These are phyloP conservation scores for Oncorhynchus keta DNA, from an alignment of 2,113 vertebrate genomes.

Conservation along the genomic window DNA sequence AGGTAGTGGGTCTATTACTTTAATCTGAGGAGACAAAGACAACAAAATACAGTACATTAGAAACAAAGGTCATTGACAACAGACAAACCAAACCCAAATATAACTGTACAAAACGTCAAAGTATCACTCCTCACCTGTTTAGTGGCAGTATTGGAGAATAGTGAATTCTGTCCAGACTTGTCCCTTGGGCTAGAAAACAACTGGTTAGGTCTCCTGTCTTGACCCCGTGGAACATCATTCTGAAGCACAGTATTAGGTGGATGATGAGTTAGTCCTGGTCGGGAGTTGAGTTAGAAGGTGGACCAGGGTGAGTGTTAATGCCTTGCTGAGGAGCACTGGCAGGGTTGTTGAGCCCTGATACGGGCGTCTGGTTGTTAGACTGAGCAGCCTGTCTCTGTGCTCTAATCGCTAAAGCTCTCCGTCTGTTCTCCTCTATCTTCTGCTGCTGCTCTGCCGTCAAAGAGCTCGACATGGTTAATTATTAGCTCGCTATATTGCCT, in stretches of 20 bases:
- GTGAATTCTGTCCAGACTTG: neutral
- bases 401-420: slow-evolving; percentile 85
- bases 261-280: neutral
- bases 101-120: neutral
- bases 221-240: neutral
- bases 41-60: neutral
- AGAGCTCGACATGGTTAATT: slow-evolving; percentile 76
- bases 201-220: slow-evolving; percentile 1
- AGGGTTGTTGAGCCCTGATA: neutral
- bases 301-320: neutral
- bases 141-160: neutral
- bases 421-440: slow-evolving; percentile 90
- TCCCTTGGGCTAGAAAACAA: neutral
- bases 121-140: slow-evolving; percentile 45
- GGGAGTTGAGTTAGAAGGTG: neutral
- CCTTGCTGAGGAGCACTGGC: slow-evolving; percentile 9
- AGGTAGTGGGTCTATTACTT: slow-evolving; percentile 46
- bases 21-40: slow-evolving; percentile 38
- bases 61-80: neutral
- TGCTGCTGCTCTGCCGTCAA: slow-evolving; percentile 88
- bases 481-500: neutral
- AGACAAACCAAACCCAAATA: neutral
- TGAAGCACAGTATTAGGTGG: slow-evolving; percentile 16
- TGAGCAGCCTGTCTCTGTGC: slow-evolving; percentile 81
- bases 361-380: slow-evolving; percentile 32